Percentiles rank a stretch among this genome's conserved stretches.
Conservation (phyloP, 35 echinoderm and acorn worm genomes). For the Strongylocentrotus purpuratus region DNA sequence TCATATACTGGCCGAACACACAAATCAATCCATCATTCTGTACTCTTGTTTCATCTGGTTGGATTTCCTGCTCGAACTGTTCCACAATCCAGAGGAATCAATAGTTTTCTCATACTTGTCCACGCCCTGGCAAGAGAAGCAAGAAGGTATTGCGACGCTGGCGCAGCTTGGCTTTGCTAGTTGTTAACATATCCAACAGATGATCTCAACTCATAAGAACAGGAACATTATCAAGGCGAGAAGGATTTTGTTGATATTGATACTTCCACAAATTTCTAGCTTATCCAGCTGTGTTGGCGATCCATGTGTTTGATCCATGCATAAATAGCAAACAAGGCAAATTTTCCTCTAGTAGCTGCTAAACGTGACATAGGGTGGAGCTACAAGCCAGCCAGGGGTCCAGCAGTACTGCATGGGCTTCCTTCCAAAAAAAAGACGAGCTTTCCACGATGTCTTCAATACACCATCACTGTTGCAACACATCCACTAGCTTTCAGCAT, state of each 20-base stretch:
- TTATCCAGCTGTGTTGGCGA: slow-evolving; percentile 42
- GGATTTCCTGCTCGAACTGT: neutral
- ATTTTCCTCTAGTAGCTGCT: slow-evolving; percentile 23
- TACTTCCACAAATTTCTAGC: slow-evolving; percentile 17
- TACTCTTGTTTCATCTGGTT: neutral
- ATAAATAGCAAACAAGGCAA: slow-evolving; percentile 32
- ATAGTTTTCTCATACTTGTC: slow-evolving; percentile 34
- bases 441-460: slow-evolving; percentile 36
- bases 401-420: slow-evolving; percentile 50
- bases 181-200: neutral
- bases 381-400: slow-evolving; percentile 44
- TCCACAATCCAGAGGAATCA: slow-evolving; percentile 38
- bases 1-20: neutral
- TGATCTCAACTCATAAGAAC: neutral
- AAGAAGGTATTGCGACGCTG: slow-evolving; percentile 44
- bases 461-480: slow-evolving; percentile 24
- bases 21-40: slow-evolving; percentile 23
- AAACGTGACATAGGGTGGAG: slow-evolving; percentile 11
- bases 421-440: slow-evolving; percentile 18
- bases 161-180: slow-evolving; percentile 14
- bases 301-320: slow-evolving; percentile 37
- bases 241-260: neutral
- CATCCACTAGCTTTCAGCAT: slow-evolving; percentile 42
- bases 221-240: slow-evolving; percentile 10
- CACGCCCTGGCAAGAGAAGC: slow-evolving; percentile 55